phyloP scores from a whole-genome alignment of 2,888 invertebrate species.

The Drosophila kanekoi region DNA sequence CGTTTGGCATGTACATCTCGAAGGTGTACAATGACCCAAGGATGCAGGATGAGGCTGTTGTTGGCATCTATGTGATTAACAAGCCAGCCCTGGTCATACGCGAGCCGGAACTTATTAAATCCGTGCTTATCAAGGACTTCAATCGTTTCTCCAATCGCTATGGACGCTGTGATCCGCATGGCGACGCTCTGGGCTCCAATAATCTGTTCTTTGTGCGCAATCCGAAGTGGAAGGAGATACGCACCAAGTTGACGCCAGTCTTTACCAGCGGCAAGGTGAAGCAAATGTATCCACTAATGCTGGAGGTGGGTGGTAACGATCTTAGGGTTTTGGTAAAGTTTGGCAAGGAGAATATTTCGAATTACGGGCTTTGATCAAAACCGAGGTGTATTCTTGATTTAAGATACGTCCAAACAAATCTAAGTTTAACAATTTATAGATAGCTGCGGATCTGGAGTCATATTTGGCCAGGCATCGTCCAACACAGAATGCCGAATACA shows the following conservation, averaged over 20 bases:
- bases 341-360: no score
- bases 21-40: slow-evolving; percentile 81
- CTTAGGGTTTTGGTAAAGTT: no score
- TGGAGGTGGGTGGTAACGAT: slow-evolving; percentile 63
- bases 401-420: background rate
- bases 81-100: slow-evolving; percentile 85
- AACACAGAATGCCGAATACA: slow-evolving; percentile 28
- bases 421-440: slow-evolving; percentile 44
- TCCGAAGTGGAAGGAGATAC: slow-evolving; percentile 85
- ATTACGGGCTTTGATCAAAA: no score
- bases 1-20: slow-evolving; percentile 81
- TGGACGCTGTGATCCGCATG: slow-evolving; percentile 72
- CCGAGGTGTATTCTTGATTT: no score
- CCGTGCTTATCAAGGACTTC: slow-evolving; percentile 85
- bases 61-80: slow-evolving; percentile 85
- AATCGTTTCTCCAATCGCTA: slow-evolving; percentile 83
- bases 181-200: slow-evolving; percentile 83
- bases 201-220: slow-evolving; percentile 85
- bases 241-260: slow-evolving; percentile 85
- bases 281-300: slow-evolving; percentile 83
- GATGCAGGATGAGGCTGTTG: slow-evolving; percentile 75
- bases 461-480: slow-evolving; percentile 47
- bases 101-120: slow-evolving; percentile 85
- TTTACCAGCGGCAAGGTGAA: slow-evolving; percentile 85
- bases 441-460: slow-evolving; percentile 73